Evolutionary conservation across 2,888 invertebrate genomes (phyloP).

Genomic region (Torymus texanus): DNA sequence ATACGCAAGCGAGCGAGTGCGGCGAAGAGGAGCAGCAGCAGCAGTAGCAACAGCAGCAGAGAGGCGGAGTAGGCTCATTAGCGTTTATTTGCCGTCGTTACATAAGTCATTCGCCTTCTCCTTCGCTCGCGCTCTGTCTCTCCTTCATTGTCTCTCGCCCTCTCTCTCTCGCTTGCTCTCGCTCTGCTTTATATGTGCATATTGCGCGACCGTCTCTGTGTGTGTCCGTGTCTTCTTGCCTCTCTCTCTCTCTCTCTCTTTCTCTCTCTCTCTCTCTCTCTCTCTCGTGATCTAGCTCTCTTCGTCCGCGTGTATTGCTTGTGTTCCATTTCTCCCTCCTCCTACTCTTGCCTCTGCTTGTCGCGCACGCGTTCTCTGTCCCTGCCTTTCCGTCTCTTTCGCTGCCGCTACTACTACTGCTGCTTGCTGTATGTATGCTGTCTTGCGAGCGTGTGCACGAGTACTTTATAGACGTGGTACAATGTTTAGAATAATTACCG

Average conservation of each 20-base stretch:
- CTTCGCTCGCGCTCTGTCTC: conserved; percentile 48
- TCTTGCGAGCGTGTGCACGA: not conserved
- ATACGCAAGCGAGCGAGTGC: not conserved
- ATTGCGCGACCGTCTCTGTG: not conserved
- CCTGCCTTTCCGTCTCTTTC: too few species aligned
- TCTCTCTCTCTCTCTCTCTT: conserved; percentile 25
- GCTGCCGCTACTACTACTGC: not conserved
- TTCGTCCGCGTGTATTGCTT: not conserved
- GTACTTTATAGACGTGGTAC: too few species aligned
- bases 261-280: conserved; percentile 43
- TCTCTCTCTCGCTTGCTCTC: conserved; percentile 54
- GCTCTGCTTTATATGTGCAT: not conserved
- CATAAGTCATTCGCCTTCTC: conserved; percentile 67
- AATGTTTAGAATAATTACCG: too few species aligned
- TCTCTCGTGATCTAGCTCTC: conserved; percentile 51
- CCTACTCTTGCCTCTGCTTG: too few species aligned
- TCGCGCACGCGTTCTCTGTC: too few species aligned
- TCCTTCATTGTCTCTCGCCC: conserved; percentile 27
- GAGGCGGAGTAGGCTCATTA: conserved; percentile 72
- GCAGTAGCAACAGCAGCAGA: conserved; percentile 56
- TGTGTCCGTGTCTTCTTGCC: conserved; percentile 12
- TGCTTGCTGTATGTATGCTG: not conserved
- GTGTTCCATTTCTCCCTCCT: conserved; percentile 20
- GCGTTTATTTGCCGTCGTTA: conserved; percentile 74
- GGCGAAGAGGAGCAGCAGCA: conserved; percentile 30